These are phyloP conservation scores for Beroe forskalii DNA, from an alignment of 37 sponge, comb jelly and placozoan species.

Conservation along the genomic window DNA sequence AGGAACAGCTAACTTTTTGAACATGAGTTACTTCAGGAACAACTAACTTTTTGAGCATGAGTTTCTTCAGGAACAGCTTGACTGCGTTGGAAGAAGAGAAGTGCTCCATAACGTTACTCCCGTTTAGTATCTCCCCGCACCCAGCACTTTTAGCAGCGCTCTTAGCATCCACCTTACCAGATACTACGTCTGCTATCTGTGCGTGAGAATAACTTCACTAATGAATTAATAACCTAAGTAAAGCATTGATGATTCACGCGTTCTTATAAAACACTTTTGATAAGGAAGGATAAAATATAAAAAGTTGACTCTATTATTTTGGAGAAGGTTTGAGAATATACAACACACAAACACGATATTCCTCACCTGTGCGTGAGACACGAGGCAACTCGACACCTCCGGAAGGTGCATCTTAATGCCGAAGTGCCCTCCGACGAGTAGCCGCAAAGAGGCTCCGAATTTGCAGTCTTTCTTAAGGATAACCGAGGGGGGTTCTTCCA, in stretches of 20 bases:
- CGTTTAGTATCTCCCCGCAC: slow-evolving; percentile 33
- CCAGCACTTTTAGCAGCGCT: not conserved
- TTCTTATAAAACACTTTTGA: no score
- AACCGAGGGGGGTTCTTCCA: slow-evolving; percentile 3
- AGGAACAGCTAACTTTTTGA: slow-evolving; percentile 48
- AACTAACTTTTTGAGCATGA: slow-evolving; percentile 57
- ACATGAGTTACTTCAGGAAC: slow-evolving; percentile 51
- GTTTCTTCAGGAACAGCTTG: slow-evolving; percentile 49
- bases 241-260: no score
- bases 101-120: slow-evolving; percentile 29
- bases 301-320: no score
- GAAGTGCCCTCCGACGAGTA: slow-evolving; percentile 23
- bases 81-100: not conserved
- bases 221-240: no score
- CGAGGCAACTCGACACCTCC: not conserved
- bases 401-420: slow-evolving; percentile 39
- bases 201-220: no score
- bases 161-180: not conserved
- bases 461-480: slow-evolving; percentile 38
- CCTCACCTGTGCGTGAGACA: no score
- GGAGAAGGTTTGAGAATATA: no score
- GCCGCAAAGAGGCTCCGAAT: not conserved
- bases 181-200: not conserved
- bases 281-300: no score
- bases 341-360: no score